A percentile compares a stretch with the other conserved stretches of the same genome.
Conservation (phyloP, 2,797 vertebrate species). For the Sarcophilus harrisii region DNA sequence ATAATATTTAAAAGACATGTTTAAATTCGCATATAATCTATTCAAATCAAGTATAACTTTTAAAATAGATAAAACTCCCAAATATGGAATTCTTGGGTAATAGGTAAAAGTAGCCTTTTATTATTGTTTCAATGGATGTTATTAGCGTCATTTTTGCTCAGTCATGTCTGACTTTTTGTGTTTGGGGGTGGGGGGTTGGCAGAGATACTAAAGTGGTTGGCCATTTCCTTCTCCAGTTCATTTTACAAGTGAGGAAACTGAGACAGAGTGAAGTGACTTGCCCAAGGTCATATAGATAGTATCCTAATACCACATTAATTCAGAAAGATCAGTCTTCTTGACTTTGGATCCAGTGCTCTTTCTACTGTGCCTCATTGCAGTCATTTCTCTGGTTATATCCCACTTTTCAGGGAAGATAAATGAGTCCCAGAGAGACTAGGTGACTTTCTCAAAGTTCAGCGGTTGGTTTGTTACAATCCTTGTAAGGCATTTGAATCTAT, state of each 20-base stretch:
- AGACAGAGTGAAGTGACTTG: no score
- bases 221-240: no score
- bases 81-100: neutral
- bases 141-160: neutral
- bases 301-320: no score
- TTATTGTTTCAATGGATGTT: neutral
- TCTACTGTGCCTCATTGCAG: no score
- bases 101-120: neutral
- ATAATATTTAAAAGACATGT: neutral
- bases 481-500: neutral
- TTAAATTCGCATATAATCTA: no score
- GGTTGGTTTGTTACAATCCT: neutral
- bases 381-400: neutral
- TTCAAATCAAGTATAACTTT: neutral
- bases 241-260: no score
- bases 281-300: no score
- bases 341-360: no score
- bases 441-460: neutral
- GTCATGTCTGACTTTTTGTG: no score
- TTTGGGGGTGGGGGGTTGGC: no score
- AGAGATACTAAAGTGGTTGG: no score
- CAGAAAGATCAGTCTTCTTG: no score
- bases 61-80: neutral
- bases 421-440: neutral
- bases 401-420: neutral